Evolutionary conservation across 2,888 invertebrate species (phyloP).

Genomic region (Trissolcus japonicus): DNA sequence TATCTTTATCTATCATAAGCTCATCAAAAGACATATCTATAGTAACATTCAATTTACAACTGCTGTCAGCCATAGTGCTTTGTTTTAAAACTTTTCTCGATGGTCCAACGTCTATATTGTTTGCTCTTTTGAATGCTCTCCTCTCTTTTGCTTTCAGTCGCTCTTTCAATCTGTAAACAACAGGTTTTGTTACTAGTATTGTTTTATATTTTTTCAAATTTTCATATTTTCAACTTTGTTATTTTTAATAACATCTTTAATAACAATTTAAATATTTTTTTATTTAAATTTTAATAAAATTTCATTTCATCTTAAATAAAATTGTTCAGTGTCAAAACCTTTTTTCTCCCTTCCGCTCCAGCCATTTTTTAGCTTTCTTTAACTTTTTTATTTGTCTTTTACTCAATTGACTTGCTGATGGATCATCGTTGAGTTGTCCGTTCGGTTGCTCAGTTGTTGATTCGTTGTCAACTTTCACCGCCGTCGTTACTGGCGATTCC

Average conservation of each 20-base stretch:
- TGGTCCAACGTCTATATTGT: slow-evolving; percentile 85
- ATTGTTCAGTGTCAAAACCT: slow-evolving; percentile 76
- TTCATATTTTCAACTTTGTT: background rate
- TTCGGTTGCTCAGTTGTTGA: background rate
- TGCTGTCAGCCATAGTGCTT: slow-evolving; percentile 83
- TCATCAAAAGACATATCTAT: slow-evolving; percentile 95
- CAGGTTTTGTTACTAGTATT: too few relatives aligned
- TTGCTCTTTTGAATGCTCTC: slow-evolving; percentile 82
- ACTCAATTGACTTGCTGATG: slow-evolving; percentile 61
- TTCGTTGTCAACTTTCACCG: too few relatives aligned
- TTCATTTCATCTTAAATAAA: too few relatives aligned
- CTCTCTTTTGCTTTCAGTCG: slow-evolving; percentile 84
- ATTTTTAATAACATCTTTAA: too few relatives aligned
- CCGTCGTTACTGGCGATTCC: too few relatives aligned
- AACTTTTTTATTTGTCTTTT: slow-evolving; percentile 84
- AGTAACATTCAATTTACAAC: slow-evolving; percentile 84
- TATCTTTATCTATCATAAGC: slow-evolving; percentile 92
- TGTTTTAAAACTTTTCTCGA: slow-evolving; percentile 88
- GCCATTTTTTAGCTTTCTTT: slow-evolving; percentile 85
- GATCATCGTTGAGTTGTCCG: slow-evolving; percentile 5
- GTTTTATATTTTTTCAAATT: slow-evolving; percentile 22
- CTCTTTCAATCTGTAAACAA: slow-evolving; percentile 79
- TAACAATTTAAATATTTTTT: too few relatives aligned
- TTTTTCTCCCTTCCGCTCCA: slow-evolving; percentile 83
- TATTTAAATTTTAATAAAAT: slow-evolving; percentile 6